Evolutionary conservation across 2,888 invertebrate genomes (phyloP), one percentile per base, ranked within the genome.

Genomic region (Tenthredo mesomela): DNA sequence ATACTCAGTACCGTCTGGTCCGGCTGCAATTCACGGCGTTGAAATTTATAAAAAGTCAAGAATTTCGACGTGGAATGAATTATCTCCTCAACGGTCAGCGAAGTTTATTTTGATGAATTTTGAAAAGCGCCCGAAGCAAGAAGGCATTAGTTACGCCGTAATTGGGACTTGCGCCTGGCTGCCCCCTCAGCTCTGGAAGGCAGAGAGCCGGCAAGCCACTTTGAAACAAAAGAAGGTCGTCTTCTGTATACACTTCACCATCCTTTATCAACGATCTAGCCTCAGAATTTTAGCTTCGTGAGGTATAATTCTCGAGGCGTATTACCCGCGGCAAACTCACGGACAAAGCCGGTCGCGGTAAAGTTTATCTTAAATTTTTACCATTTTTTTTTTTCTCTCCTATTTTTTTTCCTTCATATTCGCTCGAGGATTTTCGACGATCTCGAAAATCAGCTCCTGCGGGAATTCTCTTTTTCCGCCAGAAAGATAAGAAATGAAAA

Each of bases 81-180:
- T 89, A 89, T 89, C 89, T 89, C 85, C 87, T 85, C 86, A 89
- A 90, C 89, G 89, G 88, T 89, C 88, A 87, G 86, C 88, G 88
- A 89, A 88, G 89, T 91, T 90, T 90, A 89, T 92, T 91, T 91
- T 90, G 91, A 91, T 90, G 90, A 91, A 92, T 91, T 92, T 91
- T 88, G 89, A 90, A 90, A 90, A 90, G 88, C 85, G 90, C 92
- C 90, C 80, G 88, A 87, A 90, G 91, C 90, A 85, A 90, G 84
- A 86, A 86, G 86, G 89, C 90, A 91, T 92, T 92, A 91, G 92
- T 92, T 90, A 91, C 90, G 91, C 90, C 89, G 90, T 90, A 91
- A 90, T 90, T 90, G 91, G 90, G 89, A 65, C 78, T 77, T 77
- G 78, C 37, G 75, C 84, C 54, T 29, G 84, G 40, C 33, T 61